A percentile compares a stretch with the other conserved stretches of the same genome.
phyloP scores from a whole-genome alignment of 2,888 invertebrate genomes.

The Matsumyia berberina region DNA sequence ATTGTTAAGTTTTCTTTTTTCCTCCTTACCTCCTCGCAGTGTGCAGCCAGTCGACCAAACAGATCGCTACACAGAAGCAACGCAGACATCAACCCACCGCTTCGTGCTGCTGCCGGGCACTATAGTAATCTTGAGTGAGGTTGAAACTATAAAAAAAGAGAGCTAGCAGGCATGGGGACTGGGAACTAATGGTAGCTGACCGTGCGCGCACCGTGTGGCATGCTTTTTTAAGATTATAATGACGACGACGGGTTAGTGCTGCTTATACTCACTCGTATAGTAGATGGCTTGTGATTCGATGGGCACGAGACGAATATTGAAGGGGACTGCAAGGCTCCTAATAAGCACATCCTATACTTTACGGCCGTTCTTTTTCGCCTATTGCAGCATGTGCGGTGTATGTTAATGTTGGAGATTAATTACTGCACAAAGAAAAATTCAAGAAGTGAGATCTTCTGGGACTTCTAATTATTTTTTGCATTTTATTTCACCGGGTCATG shows the following conservation, averaged over 20 bases:
- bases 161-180: slow-evolving; percentile 54
- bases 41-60: slow-evolving; percentile 49
- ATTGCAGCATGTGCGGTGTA: slow-evolving; percentile 7
- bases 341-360: slow-evolving; percentile 50
- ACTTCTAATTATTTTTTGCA: slow-evolving; percentile 47
- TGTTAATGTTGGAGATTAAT: slow-evolving; percentile 10
- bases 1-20: slow-evolving; percentile 78
- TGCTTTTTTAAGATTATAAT: slow-evolving; percentile 67
- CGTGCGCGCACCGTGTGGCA: slow-evolving; percentile 70
- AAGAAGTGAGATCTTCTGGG: slow-evolving; percentile 36
- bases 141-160: slow-evolving; percentile 46
- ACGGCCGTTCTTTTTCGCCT: slow-evolving; percentile 48
- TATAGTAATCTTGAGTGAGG: slow-evolving; percentile 54
- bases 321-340: slow-evolving; percentile 35
- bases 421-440: slow-evolving; percentile 18
- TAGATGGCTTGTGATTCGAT: slow-evolving; percentile 8
- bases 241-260: slow-evolving; percentile 55
- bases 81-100: slow-evolving; percentile 63
- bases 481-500: slow-evolving; percentile 19
- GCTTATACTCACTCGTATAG: not conserved
- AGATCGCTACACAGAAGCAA: slow-evolving; percentile 69
- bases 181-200: slow-evolving; percentile 70
- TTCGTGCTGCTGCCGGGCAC: slow-evolving; percentile 67
- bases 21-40: slow-evolving; percentile 36
- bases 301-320: not conserved